These are phyloP conservation scores for Hipparchia semele DNA, from an alignment of 2,888 invertebrate genomes.

Conservation along the genomic window DNA sequence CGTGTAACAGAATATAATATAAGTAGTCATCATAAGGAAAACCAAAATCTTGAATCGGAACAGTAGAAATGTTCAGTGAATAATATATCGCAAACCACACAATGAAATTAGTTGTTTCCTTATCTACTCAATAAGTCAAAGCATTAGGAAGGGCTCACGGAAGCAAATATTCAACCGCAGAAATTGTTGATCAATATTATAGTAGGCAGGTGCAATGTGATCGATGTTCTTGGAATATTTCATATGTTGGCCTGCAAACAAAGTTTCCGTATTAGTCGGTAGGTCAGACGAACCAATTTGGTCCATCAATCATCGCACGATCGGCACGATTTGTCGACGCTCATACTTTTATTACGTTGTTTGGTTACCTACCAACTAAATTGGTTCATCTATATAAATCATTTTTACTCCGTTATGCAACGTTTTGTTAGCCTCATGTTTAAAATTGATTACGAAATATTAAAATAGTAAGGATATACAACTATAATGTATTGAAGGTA, in stretches of 20 bases:
- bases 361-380: neutral
- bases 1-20: neutral
- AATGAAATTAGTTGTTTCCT: slow-evolving; percentile 25
- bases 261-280: neutral
- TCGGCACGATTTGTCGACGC: neutral
- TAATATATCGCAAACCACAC: slow-evolving; percentile 23
- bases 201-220: slow-evolving; percentile 47
- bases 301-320: neutral
- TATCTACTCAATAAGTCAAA: slow-evolving; percentile 28
- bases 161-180: slow-evolving; percentile 37
- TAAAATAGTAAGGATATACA: too few species aligned
- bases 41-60: slow-evolving; percentile 1
- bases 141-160: slow-evolving; percentile 33
- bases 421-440: too few species aligned
- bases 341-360: too few species aligned
- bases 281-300: slow-evolving; percentile 7
- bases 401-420: slow-evolving; percentile 12
- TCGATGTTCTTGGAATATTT: slow-evolving; percentile 56
- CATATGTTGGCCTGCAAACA: slow-evolving; percentile 21
- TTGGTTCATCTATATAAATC: slow-evolving; percentile 1
- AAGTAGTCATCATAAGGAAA: slow-evolving; percentile 3
- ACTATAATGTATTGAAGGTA: too few species aligned
- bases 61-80: slow-evolving; percentile 21
- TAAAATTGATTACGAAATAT: too few species aligned
- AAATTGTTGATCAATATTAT: slow-evolving; percentile 51